Conservation (phyloP, 2,888 invertebrate species). For the Crocallis elinguaria region DNA sequence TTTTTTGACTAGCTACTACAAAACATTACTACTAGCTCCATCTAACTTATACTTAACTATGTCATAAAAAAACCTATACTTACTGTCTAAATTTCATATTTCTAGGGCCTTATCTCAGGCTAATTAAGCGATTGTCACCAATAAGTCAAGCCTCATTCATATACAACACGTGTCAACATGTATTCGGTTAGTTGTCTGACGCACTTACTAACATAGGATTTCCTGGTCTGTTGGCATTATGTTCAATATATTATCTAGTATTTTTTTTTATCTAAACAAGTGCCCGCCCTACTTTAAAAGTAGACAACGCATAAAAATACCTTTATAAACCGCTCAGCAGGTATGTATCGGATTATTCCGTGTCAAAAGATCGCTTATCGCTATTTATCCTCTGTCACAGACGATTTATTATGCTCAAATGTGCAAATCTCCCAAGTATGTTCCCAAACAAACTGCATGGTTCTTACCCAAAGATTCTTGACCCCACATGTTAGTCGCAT, state of each 20-base stretch:
- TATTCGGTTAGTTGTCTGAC: slow-evolving; percentile 8
- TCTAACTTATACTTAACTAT: too few relatives aligned
- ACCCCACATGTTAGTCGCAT: slow-evolving; percentile 36
- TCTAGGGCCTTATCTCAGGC: too few relatives aligned
- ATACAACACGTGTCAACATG: slow-evolving; percentile 1
- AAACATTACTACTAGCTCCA: too few relatives aligned
- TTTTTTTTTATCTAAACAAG: slow-evolving; percentile 1
- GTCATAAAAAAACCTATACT: too few relatives aligned
- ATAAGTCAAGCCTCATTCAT: slow-evolving; percentile 9
- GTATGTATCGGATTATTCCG: background rate
- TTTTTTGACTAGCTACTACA: too few relatives aligned
- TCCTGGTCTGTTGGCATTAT: slow-evolving; percentile 30
- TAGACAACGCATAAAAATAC: background rate
- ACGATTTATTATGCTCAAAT: slow-evolving; percentile 15
- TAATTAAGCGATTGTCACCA: too few relatives aligned
- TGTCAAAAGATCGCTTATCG: background rate
- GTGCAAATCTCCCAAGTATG: slow-evolving; percentile 19
- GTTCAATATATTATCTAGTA: slow-evolving; percentile 13
- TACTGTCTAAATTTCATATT: too few relatives aligned
- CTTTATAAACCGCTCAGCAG: background rate
- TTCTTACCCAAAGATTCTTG: slow-evolving; percentile 37
- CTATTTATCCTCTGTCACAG: background rate
- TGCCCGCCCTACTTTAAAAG: background rate
- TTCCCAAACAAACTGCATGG: slow-evolving; percentile 26
- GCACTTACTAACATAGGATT: slow-evolving; percentile 23